A percentile compares a stretch with the other conserved stretches of the same genome.
These are phyloP conservation scores for Condylostylus longicornis DNA, from an alignment of 1,140 invertebrate species.

Conservation along the genomic window DNA sequence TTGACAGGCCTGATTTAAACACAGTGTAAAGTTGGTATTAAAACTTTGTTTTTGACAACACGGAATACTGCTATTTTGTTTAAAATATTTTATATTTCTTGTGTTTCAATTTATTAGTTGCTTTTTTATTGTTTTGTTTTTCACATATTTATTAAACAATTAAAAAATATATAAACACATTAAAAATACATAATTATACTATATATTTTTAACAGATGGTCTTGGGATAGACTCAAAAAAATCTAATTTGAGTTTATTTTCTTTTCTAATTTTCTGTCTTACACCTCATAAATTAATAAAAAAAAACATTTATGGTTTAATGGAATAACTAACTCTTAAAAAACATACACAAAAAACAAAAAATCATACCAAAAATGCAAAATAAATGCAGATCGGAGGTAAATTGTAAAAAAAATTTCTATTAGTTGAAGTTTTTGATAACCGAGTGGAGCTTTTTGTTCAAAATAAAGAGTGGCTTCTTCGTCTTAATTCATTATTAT, in stretches of 20 bases:
- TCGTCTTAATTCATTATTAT: conserved; percentile 2
- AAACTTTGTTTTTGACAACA: no score
- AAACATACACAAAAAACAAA: conserved; percentile 9
- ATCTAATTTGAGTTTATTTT: conserved; percentile 26
- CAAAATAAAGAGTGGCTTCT: not conserved
- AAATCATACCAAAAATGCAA: conserved; percentile 8
- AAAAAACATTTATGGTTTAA: not conserved
- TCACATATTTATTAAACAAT: not conserved
- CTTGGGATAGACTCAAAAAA: conserved; percentile 29
- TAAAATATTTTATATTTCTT: not conserved
- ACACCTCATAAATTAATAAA: conserved; percentile 9
- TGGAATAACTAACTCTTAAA: not conserved
- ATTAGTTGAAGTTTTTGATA: no score
- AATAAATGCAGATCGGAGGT: conserved; percentile 26
- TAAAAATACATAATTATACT: not conserved
- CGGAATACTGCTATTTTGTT: no score
- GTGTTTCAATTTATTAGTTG: not conserved
- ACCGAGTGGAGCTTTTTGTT: conserved; percentile 6
- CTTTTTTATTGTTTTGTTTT: not conserved
- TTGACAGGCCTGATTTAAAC: no score
- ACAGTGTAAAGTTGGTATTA: no score
- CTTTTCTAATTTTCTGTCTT: conserved; percentile 14
- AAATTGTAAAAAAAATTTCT: conserved; percentile 26
- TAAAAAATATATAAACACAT: conserved; percentile 5
- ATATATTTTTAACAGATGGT: conserved; percentile 19